A percentile compares a stretch with the other conserved stretches of the same genome.
phyloP scores from a whole-genome alignment of 2,797 vertebrate genomes.

The Geotrypetes seraphini region DNA sequence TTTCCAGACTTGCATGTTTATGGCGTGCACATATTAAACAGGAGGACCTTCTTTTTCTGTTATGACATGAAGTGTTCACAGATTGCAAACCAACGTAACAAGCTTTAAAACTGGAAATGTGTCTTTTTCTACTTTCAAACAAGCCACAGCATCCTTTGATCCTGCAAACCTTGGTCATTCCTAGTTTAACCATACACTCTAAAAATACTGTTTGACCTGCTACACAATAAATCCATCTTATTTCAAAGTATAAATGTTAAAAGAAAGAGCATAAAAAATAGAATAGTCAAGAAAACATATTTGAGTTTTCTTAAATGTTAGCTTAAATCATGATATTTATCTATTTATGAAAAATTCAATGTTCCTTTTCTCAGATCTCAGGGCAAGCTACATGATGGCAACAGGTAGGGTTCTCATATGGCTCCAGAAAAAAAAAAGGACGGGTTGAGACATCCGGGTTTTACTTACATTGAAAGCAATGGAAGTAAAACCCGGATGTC shows the following conservation, averaged over 20 bases:
- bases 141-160: slow-evolving; percentile 64
- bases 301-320: too few relatives aligned
- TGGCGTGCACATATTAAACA: slow-evolving; percentile 54
- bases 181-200: slow-evolving; percentile 39
- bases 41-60: slow-evolving; percentile 40
- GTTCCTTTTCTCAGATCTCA: too few relatives aligned
- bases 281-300: slow-evolving; percentile 4
- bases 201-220: slow-evolving; percentile 23
- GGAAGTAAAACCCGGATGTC: too few relatives aligned
- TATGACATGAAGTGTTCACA: slow-evolving; percentile 38
- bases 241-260: slow-evolving; percentile 24
- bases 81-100: slow-evolving; percentile 45
- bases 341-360: too few relatives aligned
- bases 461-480: too few relatives aligned
- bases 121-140: slow-evolving; percentile 68
- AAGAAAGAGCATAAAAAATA: slow-evolving; percentile 26
- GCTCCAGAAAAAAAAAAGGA: too few relatives aligned
- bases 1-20: slow-evolving; percentile 73
- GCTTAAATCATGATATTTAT: too few relatives aligned
- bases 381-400: too few relatives aligned
- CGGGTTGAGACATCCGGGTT: too few relatives aligned
- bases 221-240: slow-evolving; percentile 36
- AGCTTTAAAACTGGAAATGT: slow-evolving; percentile 56
- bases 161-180: slow-evolving; percentile 37
- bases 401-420: too few relatives aligned